Percentiles rank a stretch among this genome's conserved stretches.
Conservation (phyloP, 2,888 invertebrate genomes). For the Ceratothoa steindachneri region DNA sequence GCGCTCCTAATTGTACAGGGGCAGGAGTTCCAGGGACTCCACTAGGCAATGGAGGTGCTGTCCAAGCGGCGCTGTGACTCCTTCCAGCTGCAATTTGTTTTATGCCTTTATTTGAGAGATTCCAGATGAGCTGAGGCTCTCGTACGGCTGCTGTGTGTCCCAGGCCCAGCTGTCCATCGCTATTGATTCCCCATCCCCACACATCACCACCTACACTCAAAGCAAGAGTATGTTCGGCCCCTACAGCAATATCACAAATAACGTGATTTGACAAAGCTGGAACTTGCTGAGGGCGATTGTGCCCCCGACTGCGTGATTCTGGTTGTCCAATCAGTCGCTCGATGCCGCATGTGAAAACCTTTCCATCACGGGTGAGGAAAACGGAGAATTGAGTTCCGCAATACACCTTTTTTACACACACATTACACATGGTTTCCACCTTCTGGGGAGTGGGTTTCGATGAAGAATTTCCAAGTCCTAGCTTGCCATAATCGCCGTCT, state of each 20-base stretch:
- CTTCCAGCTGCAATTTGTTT: conserved; percentile 60
- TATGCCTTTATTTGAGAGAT: conserved; percentile 58
- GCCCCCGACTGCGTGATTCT: conserved; percentile 55
- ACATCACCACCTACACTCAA: conserved; percentile 60
- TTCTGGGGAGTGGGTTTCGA: conserved; percentile 53
- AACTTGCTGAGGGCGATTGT: conserved; percentile 59
- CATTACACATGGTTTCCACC: conserved; percentile 59
- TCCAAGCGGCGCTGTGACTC: conserved; percentile 64
- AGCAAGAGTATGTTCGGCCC: conserved; percentile 62
- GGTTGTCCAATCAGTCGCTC: conserved; percentile 62
- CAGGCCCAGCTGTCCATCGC: conserved; percentile 62
- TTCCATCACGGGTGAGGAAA: conserved; percentile 61
- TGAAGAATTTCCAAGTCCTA: conserved; percentile 53
- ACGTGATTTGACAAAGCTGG: conserved; percentile 56
- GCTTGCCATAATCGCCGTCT: conserved; percentile 64
- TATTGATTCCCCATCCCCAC: conserved; percentile 64
- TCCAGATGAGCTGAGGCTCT: conserved; percentile 59
- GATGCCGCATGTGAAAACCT: conserved; percentile 62
- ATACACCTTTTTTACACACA: conserved; percentile 60
- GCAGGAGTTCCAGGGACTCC: conserved; percentile 58
- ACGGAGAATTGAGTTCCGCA: conserved; percentile 65
- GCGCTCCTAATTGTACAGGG: conserved; percentile 58
- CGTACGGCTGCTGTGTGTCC: conserved; percentile 59
- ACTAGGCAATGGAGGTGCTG: conserved; percentile 56
- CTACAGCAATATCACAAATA: conserved; percentile 61